These are phyloP conservation scores for Metacarcinus magister DNA, from an alignment of 2,888 invertebrate genomes.

Conservation along the genomic window DNA sequence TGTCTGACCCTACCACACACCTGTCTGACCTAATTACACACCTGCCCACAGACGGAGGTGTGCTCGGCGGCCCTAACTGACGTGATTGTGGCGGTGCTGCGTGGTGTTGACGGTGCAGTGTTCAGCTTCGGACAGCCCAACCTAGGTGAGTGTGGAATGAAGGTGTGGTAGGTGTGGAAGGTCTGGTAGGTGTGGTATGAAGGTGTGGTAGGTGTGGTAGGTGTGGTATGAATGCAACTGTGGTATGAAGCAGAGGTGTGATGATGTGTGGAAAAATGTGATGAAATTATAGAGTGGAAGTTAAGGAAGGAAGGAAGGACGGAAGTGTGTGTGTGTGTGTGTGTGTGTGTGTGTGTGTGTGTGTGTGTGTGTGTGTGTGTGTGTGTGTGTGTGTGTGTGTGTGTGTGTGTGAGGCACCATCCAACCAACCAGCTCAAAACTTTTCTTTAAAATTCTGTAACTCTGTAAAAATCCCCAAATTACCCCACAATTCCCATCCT, in stretches of 20 bases:
- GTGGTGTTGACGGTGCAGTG: slow-evolving; percentile 96
- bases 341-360: not conserved
- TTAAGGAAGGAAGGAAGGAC: not conserved
- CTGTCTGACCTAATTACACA: not conserved
- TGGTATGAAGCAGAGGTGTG: no score
- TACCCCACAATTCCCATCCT: not conserved
- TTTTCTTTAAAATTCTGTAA: not conserved
- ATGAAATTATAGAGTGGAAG: no score
- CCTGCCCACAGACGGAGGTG: slow-evolving; percentile 86
- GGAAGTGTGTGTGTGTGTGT: not conserved
- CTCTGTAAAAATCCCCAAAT: not conserved
- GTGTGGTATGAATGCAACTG: not conserved
- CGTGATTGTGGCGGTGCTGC: slow-evolving; percentile 97
- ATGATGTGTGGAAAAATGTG: no score
- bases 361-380: slow-evolving; percentile 1
- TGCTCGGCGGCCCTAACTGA: slow-evolving; percentile 96
- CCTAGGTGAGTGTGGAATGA: slow-evolving; percentile 88
- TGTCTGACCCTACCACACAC: no score
- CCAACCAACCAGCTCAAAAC: not conserved
- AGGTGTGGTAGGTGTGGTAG: not conserved
- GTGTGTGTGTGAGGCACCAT: no score
- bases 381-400: slow-evolving; percentile 50
- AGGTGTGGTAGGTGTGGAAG: no score
- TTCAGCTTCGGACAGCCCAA: slow-evolving; percentile 95
- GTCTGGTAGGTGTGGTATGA: not conserved